phyloP scores from a whole-genome alignment of 2,113 vertebrate genomes.

The Echinops telfairi region DNA sequence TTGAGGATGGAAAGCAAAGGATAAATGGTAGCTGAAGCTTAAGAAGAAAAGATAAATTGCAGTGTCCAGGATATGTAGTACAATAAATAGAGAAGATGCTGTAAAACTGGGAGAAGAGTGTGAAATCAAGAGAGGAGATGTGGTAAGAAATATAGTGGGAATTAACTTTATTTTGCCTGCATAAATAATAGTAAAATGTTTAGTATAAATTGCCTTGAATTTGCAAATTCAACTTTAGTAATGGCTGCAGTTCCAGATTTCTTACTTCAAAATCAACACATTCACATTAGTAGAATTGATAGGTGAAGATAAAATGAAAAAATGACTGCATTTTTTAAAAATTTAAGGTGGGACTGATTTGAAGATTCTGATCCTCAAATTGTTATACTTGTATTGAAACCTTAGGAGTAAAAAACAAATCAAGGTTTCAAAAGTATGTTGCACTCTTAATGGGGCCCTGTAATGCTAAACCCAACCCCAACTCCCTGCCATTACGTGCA shows the following conservation, averaged over 20 bases:
- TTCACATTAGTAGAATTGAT: not conserved
- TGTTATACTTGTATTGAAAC: constrained; percentile 1
- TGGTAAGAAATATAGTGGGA: not conserved
- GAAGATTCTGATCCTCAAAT: not conserved
- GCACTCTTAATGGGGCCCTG: not conserved
- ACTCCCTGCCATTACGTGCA: no score
- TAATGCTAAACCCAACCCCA: no score
- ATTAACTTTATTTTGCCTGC: not conserved
- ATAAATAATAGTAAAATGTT: constrained; percentile 18
- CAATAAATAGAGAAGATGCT: not conserved
- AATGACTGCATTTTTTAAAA: not conserved
- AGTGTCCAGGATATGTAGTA: not conserved
- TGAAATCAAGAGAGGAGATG: not conserved
- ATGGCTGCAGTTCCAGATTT: not conserved
- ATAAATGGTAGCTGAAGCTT: not conserved
- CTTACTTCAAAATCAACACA: constrained; percentile 22
- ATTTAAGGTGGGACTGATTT: not conserved
- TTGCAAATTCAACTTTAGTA: constrained; percentile 12
- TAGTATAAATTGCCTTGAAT: not conserved
- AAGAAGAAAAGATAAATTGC: not conserved
- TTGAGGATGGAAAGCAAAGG: not conserved
- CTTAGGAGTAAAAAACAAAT: not conserved
- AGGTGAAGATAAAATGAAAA: constrained; percentile 6
- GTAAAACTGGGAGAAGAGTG: not conserved
- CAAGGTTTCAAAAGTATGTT: constrained; percentile 23